Conservation (phyloP, 2,888 invertebrate species). For the Thymelicus lineola region DNA sequence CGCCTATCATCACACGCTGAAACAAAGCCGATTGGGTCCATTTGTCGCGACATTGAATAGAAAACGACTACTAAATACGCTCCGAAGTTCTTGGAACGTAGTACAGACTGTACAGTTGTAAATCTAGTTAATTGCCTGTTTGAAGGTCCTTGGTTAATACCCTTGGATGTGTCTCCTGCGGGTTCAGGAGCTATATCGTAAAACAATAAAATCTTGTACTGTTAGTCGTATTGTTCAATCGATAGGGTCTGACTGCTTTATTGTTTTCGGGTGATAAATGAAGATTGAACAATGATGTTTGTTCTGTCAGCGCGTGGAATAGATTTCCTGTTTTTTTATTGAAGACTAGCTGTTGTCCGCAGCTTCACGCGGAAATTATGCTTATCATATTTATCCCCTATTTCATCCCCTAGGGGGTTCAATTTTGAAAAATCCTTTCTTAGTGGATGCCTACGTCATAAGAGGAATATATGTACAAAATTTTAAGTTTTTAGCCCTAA, state of each 20-base stretch:
- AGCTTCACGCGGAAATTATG: no score
- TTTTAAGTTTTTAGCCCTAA: no score
- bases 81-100: slow-evolving; percentile 66
- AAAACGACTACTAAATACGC: slow-evolving; percentile 36
- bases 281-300: slow-evolving; percentile 62
- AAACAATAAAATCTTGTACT: slow-evolving; percentile 81
- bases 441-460: no score
- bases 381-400: no score
- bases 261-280: slow-evolving; percentile 77
- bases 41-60: slow-evolving; percentile 25
- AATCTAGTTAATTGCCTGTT: slow-evolving; percentile 79
- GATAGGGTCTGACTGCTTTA: slow-evolving; percentile 56
- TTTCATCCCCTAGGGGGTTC: no score
- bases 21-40: slow-evolving; percentile 30
- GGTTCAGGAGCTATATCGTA: slow-evolving; percentile 75
- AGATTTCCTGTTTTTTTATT: slow-evolving; percentile 10
- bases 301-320: slow-evolving; percentile 25
- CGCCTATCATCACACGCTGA: slow-evolving; percentile 31
- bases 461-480: no score
- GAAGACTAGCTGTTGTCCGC: no score
- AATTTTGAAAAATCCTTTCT: no score
- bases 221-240: slow-evolving; percentile 68
- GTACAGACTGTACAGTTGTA: slow-evolving; percentile 61
- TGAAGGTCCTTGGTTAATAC: slow-evolving; percentile 64
- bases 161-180: slow-evolving; percentile 79